Percentiles rank a stretch among this genome's conserved stretches.
Conservation (phyloP, 2,113 vertebrate species). For the Aptenodytes patagonicus region DNA sequence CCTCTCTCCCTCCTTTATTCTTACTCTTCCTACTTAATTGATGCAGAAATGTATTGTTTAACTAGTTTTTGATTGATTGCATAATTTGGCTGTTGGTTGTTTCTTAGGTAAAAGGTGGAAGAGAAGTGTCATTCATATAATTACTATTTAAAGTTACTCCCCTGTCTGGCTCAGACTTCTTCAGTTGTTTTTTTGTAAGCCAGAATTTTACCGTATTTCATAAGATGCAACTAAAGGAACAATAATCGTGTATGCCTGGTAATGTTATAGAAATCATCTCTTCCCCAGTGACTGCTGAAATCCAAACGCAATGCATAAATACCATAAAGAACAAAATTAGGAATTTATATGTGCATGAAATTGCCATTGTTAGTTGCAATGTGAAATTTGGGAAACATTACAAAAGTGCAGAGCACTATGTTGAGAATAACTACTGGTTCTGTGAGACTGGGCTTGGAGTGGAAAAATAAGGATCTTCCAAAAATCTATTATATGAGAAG, state of each 20-base stretch:
- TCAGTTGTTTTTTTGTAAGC: neutral
- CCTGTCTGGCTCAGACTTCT: neutral
- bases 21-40: neutral
- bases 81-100: neutral
- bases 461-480: neutral
- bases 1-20: neutral
- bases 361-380: neutral
- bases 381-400: neutral
- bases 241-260: neutral
- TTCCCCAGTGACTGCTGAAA: neutral
- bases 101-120: neutral
- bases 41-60: neutral
- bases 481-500: neutral
- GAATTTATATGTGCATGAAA: neutral
- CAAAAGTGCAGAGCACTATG: neutral
- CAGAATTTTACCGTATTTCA: neutral
- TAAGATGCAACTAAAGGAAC: neutral
- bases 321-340: neutral
- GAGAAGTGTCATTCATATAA: neutral
- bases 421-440: neutral
- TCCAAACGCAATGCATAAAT: neutral
- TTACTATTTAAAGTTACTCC: neutral
- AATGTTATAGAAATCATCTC: neutral
- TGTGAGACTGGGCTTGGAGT: neutral
- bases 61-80: neutral